phyloP scores from a whole-genome alignment of 2,113 vertebrate species.

The Chrysochloris asiatica region DNA sequence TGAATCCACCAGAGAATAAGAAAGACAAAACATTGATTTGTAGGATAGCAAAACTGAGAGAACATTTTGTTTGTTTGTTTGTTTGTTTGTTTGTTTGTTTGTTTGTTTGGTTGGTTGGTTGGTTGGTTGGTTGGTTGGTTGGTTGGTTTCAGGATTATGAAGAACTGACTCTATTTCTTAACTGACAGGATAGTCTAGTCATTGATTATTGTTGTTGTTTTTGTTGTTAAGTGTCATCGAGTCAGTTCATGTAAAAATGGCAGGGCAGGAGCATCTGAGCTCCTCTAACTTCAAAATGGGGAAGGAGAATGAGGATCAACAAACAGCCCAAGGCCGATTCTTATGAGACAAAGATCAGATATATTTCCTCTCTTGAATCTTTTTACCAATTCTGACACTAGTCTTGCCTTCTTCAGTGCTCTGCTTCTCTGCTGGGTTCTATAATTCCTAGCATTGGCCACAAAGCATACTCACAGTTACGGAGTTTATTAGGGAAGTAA shows the following conservation, averaged over 20 bases:
- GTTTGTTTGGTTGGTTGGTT: too few relatives aligned
- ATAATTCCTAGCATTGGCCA: background rate
- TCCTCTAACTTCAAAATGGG: background rate
- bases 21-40: background rate
- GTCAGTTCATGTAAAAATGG: too few relatives aligned
- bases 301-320: background rate
- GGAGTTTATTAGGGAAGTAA: background rate
- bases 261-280: background rate
- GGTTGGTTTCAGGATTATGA: conserved; percentile 21
- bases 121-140: too few relatives aligned
- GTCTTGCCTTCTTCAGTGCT: background rate
- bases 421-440: background rate
- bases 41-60: too few relatives aligned
- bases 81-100: too few relatives aligned
- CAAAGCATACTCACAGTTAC: background rate
- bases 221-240: too few relatives aligned
- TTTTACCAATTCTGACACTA: background rate
- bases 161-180: background rate
- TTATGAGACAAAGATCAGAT: background rate
- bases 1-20: background rate
- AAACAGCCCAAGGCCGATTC: background rate
- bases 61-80: background rate
- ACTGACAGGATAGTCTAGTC: background rate
- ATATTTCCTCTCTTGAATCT: background rate
- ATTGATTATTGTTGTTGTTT: too few relatives aligned